Base-by-base conservation (phyloP, 2,113 vertebrate species). In the Cricetomys ansorgei region DNA sequence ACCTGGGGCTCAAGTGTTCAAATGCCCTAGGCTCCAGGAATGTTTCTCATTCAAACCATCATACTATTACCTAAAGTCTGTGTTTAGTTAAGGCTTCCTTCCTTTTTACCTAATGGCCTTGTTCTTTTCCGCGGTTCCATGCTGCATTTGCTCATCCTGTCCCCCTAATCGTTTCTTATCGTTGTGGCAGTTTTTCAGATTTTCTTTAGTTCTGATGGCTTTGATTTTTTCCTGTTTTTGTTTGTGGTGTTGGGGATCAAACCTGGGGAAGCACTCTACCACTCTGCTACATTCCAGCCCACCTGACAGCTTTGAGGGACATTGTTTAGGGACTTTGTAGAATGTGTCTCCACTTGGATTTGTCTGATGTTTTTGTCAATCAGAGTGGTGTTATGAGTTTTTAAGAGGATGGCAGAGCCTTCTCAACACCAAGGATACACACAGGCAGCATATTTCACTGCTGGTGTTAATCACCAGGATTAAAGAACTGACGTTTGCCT, bases 401-500 rank as follows among this genome's bases (percentile, higher is more conserved):
- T 15, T 62, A 10, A 59, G 64, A 92, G 80, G 45, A 77, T 3
- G 7, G 92, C 13, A 50, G 86, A 76, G 31, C 34, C 31, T 8
- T 84, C 50, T 2, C 50, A 43, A 67, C 57, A 77, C 79, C 53
- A 81, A 87, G 25, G 31, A 57, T 70, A 57, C 4, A 79, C 31
- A 55, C 8, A 37, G 50, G 15, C 43, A 65, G 34, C 25, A 45
- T 64, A 59, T 79, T 85, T 40, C 72, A 69, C 12, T 89, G 13
- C 72, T 86, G 65, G 67, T 70, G 37, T 76, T 67, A 90, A 89
- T 90, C 25, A 79, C 25, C 25, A 69, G 37, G 3, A 19, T 94
- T 91, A 76, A 89, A 45, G 31, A 96, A 89, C 13, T 89, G 55
- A 72, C 40, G 75, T 91, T 97, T 94, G 64, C 59, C 43, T 76